phyloP scores from a whole-genome alignment of 2,888 invertebrate species.

The Patella caerulea region DNA sequence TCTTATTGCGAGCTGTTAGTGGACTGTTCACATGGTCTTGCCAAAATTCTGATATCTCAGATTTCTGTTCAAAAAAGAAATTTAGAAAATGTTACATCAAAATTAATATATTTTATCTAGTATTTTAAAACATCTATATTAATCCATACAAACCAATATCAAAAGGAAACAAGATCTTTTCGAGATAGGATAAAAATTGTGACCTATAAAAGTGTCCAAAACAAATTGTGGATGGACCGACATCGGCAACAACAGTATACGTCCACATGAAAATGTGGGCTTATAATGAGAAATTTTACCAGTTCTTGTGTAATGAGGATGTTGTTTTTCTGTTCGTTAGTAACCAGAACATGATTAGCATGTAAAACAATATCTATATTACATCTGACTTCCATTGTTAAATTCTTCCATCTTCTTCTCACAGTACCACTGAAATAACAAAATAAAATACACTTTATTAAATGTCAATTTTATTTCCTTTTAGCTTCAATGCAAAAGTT shows the following conservation, averaged over 20 bases:
- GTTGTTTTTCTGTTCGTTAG: constrained; percentile 68
- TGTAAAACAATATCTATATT: constrained; percentile 81
- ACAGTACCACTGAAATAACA: constrained; percentile 80
- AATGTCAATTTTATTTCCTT: background rate
- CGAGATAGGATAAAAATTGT: too few relatives aligned
- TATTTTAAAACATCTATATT: too few relatives aligned
- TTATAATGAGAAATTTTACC: constrained; percentile 42
- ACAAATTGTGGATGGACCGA: too few relatives aligned
- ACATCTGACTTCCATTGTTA: constrained; percentile 76
- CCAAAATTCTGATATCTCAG: constrained; percentile 84
- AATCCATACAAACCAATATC: too few relatives aligned
- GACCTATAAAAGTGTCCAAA: too few relatives aligned
- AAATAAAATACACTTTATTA: background rate
- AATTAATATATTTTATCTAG: too few relatives aligned
- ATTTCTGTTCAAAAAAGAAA: constrained; percentile 72
- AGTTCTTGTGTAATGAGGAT: constrained; percentile 68
- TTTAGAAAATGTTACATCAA: background rate
- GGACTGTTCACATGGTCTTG: constrained; percentile 77
- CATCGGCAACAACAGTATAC: too few relatives aligned
- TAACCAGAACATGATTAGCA: constrained; percentile 79
- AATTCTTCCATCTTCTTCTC: constrained; percentile 81
- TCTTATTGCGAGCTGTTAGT: constrained; percentile 82
- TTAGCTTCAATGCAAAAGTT: background rate
- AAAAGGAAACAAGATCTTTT: too few relatives aligned
- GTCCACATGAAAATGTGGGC: too few relatives aligned